Evolutionary conservation across 2,113 vertebrate genomes (phyloP), one percentile per base, ranked within the genome.

Genomic region (Lipophrys pholis): DNA sequence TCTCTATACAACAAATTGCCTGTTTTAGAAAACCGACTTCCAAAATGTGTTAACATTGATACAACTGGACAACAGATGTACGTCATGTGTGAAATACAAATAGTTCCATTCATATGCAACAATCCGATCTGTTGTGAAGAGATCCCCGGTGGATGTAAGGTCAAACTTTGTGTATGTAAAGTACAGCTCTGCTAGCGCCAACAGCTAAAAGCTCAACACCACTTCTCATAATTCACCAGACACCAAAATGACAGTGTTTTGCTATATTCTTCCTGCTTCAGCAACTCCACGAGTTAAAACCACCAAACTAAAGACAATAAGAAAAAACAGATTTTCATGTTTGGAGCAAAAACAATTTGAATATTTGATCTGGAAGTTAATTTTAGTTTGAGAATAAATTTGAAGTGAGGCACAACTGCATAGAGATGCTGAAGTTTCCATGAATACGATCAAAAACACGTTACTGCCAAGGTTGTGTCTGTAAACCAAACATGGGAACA

Each of bases 141-240:
- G 73, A 71, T 84, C 78, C 82, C 78, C 15, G 6, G 73, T 84
- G 83, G 86, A 82, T 80, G 82, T 64, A 82, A 81, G 78, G 61
- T 64, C 48, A 56, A 59, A 80, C 46, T 7, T 41, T 42, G 11
- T 12, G 6, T 21, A 40, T 15, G 7, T 21, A 43, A 56, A 30
- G 40, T n/a, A 61, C 52, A 76, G 6, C 17, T 49, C n/a, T 56
- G 3, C 15, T 54, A n/a, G 5, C n/a, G 16, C 56, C 36, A 5
- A 30, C 16, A 8, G 21, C 51, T 66, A 52, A 71, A 62, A 16
- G 21, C 12, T 42, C 5, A 42, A 21, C 43, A 80, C 11, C 51
- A 43, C 38, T 70, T 55, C 63, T 39, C 39, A 67, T 53, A 72
- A 49, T 10, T 48, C 45, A 38, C 21, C 21, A 30, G 21, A 30